A percentile compares a stretch with the other conserved stretches of the same genome.
Evolutionary conservation across 2,113 vertebrate genomes (phyloP).

Genomic region (Oriolus oriolus): DNA sequence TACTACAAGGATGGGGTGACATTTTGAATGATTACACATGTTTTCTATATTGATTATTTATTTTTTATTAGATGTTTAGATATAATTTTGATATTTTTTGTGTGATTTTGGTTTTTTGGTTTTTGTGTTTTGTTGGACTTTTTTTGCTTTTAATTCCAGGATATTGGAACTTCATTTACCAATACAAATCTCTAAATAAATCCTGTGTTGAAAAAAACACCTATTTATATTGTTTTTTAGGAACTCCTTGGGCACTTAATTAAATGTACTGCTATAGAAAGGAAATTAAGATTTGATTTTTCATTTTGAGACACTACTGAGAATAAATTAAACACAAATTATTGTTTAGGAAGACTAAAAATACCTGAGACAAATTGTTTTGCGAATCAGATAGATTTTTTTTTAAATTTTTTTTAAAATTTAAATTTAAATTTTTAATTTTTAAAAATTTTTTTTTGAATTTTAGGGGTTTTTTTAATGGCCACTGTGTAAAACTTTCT

Average conservation of each 20-base stretch:
- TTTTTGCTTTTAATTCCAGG: not conserved
- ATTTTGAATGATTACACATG: not conserved
- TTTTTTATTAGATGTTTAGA: not conserved
- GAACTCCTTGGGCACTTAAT: not conserved
- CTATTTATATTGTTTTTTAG: not conserved
- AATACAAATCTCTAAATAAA: not conserved
- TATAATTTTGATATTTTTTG: not conserved
- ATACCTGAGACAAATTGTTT: not conserved
- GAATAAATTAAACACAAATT: not conserved
- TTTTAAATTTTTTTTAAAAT: not conserved
- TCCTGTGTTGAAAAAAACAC: not conserved
- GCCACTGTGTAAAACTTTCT: not conserved
- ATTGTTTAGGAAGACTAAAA: not conserved
- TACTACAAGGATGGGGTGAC: not conserved
- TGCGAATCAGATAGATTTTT: not conserved
- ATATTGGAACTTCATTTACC: not conserved
- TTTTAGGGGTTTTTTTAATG: not conserved
- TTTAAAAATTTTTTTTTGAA: too few species aligned
- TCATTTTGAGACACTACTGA: not conserved
- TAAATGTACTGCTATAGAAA: not conserved
- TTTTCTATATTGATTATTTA: not conserved
- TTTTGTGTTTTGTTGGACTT: not conserved
- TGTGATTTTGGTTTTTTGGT: not conserved
- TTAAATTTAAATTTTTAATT: too few species aligned
- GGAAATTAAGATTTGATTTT: not conserved